Evolutionary conservation across 1,140 invertebrate genomes (phyloP).

Genomic region (Streblospio benedicti): DNA sequence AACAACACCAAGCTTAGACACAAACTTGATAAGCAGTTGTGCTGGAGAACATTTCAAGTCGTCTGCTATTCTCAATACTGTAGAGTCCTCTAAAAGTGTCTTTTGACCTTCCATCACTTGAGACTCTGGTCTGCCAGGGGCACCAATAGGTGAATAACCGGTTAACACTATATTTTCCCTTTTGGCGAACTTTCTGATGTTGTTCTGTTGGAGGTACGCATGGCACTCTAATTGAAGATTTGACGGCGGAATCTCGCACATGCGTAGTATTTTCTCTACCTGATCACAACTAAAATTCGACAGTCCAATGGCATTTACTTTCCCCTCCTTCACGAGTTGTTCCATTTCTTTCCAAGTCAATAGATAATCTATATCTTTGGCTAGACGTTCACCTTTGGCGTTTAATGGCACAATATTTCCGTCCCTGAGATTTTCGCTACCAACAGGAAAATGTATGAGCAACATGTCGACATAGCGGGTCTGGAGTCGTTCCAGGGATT

Average conservation of each 20-base stretch:
- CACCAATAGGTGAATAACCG: slow-evolving; percentile 72
- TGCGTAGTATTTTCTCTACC: slow-evolving; percentile 60
- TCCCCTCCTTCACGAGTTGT: slow-evolving; percentile 58
- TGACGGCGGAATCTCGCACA: slow-evolving; percentile 62
- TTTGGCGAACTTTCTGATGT: slow-evolving; percentile 64
- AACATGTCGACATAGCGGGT: slow-evolving; percentile 29
- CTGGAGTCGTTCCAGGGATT: slow-evolving; percentile 29
- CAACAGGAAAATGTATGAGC: slow-evolving; percentile 35
- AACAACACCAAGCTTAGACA: slow-evolving; percentile 61
- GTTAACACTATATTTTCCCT: slow-evolving; percentile 60
- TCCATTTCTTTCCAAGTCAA: slow-evolving; percentile 61
- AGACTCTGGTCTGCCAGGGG: slow-evolving; percentile 49
- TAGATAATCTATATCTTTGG: slow-evolving; percentile 20
- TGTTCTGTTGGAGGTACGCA: slow-evolving; percentile 70
- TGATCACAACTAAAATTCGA: slow-evolving; percentile 82
- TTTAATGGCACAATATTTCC: slow-evolving; percentile 21
- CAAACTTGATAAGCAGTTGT: slow-evolving; percentile 68
- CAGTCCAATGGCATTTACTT: slow-evolving; percentile 68
- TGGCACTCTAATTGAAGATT: slow-evolving; percentile 76
- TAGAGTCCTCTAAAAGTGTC: slow-evolving; percentile 54
- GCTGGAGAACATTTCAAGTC: slow-evolving; percentile 63
- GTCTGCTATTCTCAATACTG: slow-evolving; percentile 60
- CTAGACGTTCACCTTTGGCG: slow-evolving; percentile 18
- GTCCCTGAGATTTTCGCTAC: slow-evolving; percentile 22
- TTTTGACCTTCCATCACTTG: slow-evolving; percentile 6